Conservation (phyloP, 2,797 vertebrate genomes). For the Lepilemur ruficaudatus region DNA sequence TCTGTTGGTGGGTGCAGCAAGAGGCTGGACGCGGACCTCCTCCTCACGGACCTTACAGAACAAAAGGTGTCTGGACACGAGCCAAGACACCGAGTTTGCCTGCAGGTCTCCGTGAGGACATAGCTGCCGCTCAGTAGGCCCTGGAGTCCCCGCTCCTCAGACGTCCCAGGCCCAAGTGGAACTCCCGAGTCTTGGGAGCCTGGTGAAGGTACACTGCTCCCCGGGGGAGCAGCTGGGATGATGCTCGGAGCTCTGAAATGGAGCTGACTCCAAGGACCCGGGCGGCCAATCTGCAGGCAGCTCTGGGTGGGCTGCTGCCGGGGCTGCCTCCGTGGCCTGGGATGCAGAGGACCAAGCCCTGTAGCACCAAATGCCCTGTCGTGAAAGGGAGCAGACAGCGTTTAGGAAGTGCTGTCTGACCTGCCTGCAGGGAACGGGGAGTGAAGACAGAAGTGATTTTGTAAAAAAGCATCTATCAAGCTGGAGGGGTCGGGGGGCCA, state of each 20-base stretch:
- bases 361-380: accelerated
- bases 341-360: accelerated
- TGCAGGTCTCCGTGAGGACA: accelerated
- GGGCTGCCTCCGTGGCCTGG: not conserved
- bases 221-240: too few species aligned
- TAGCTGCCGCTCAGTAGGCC: accelerated
- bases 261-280: accelerated
- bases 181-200: not conserved
- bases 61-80: accelerated
- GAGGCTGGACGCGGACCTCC: accelerated
- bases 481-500: accelerated
- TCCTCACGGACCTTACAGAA: accelerated
- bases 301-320: accelerated
- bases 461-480: too few species aligned
- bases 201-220: too few species aligned
- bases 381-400: not conserved
- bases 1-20: not conserved
- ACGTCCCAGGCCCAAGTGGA: not conserved
- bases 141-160: accelerated
- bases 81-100: accelerated
- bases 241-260: accelerated
- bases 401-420: not conserved
- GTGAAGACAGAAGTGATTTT: too few species aligned
- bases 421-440: not conserved
- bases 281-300: not conserved